Conservation (phyloP, 2,888 invertebrate species). For the Heliconius aoede region DNA sequence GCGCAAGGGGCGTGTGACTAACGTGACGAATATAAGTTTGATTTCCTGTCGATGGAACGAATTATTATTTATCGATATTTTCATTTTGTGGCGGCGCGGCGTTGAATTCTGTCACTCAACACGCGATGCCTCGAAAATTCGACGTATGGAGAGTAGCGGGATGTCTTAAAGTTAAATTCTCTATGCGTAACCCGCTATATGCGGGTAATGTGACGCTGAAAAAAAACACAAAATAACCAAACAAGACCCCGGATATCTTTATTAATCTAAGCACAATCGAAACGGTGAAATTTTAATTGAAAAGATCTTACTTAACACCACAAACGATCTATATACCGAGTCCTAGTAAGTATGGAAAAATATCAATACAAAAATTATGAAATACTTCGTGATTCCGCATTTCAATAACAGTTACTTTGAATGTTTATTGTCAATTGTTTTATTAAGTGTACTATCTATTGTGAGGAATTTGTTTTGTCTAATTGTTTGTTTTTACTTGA, state of each 20-base stretch:
- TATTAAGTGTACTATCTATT: constrained; percentile 49
- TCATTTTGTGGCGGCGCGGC: too few species aligned
- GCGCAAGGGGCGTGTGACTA: too few species aligned
- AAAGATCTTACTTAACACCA: constrained; percentile 32
- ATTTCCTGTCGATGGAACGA: too few species aligned
- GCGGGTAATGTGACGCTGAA: not conserved
- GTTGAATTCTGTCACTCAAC: too few species aligned
- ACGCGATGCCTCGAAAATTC: too few species aligned
- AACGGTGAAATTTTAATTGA: constrained; percentile 34
- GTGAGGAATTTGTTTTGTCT: not conserved
- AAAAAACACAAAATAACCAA: not conserved
- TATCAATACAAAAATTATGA: constrained; percentile 58
- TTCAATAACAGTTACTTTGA: constrained; percentile 55
- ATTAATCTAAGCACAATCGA: constrained; percentile 26
- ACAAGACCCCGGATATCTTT: constrained; percentile 6
- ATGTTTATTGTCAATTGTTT: constrained; percentile 72
- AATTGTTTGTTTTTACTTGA: constrained; percentile 43
- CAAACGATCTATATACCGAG: constrained; percentile 55
- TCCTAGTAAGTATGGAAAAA: constrained; percentile 67
- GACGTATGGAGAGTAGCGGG: too few species aligned
- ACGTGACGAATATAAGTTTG: too few species aligned
- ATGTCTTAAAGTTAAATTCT: too few species aligned
- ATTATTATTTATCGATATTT: too few species aligned
- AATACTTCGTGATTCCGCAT: constrained; percentile 81
- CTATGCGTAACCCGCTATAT: too few species aligned